Base-by-base conservation (phyloP, 2,797 vertebrate species). In the Florisuga fusca region DNA sequence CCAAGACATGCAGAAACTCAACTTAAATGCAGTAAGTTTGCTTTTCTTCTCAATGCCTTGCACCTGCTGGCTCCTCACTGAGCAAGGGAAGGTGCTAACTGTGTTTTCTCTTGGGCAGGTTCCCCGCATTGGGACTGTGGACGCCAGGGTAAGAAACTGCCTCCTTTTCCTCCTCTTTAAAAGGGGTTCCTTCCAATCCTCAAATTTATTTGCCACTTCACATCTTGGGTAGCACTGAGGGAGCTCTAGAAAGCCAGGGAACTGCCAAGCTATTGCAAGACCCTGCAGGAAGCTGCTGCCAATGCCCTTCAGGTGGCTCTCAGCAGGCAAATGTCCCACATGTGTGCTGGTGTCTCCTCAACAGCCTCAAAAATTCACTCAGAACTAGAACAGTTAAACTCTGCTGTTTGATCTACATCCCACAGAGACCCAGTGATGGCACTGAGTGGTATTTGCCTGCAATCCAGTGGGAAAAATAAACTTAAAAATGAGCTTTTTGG, bases 21-120 rank as follows among this genome's bases (percentile, higher is more conserved):
- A 68, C 26, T 64, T 82, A 29, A 51, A 4, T 6, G 43, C 16
- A 79, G 96, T 97, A 96, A 94, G 94, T 87, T 62, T 13, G 38
- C 20, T 43, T 84, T 45, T 10, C 1, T 22, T 69, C 57, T 11
- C 17, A 16, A 4, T 9, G 51, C 18, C 25, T 72, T 84, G n/a
- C 43, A 31, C 90, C 66, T 14, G 61, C 9, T 31, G 84, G 34
- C 62, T 48, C 21, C 53, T 34, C 48, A 27, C 7, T 14, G 43
- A n/a, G 21, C 48, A 31, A 25, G 6, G 66, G 12, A 18, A 41
- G 48, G 90, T 67, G 20, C 88, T 96, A 29, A 96, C 19, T 82
- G 53, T 4, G 2, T 75, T 92, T 84, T 96, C 66, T 96, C 84
- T 94, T 36, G 15, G 9, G 6, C 86, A 92, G 90, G 93, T 59